Evolutionary conservation across 1,140 invertebrate genomes (phyloP).

Genomic region (Campoletis sonorensis): DNA sequence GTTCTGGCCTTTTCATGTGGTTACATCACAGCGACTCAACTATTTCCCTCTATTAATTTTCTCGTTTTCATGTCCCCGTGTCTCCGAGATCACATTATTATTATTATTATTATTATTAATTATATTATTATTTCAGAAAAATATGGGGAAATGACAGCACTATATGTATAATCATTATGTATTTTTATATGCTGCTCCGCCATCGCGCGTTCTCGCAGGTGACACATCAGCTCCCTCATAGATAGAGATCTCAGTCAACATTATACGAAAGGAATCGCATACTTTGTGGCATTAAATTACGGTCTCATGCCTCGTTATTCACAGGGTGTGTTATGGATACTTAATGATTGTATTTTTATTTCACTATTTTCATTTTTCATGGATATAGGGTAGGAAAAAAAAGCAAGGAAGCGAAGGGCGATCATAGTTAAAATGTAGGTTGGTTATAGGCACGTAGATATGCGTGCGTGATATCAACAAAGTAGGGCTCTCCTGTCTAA

Average conservation of each 20-base stretch:
- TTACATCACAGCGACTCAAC: neutral
- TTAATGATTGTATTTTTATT: slow-evolving; percentile 59
- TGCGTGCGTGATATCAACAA: neutral
- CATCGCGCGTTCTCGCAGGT: slow-evolving; percentile 3
- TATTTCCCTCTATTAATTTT: slow-evolving; percentile 25
- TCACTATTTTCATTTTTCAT: too few species aligned
- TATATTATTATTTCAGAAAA: neutral
- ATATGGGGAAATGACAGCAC: neutral
- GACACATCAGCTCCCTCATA: slow-evolving; percentile 12
- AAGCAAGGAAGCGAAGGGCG: neutral
- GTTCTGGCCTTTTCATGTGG: neutral
- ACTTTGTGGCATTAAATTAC: neutral
- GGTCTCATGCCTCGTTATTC: slow-evolving; percentile 20
- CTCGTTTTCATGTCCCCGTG: neutral
- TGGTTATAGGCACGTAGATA: neutral
- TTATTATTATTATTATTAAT: neutral
- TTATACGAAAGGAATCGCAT: neutral
- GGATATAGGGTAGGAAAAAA: slow-evolving; percentile 9
- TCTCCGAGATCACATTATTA: neutral
- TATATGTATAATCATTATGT: neutral
- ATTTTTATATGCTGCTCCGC: neutral
- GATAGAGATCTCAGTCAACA: slow-evolving; percentile 5
- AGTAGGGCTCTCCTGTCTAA: neutral
- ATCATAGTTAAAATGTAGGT: neutral
- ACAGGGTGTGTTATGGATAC: slow-evolving; percentile 60